A percentile compares a stretch with the other conserved stretches of the same genome.
These are phyloP conservation scores for Phylloscopus whistleri DNA, from an alignment of 2,113 vertebrate species.

Conservation along the genomic window DNA sequence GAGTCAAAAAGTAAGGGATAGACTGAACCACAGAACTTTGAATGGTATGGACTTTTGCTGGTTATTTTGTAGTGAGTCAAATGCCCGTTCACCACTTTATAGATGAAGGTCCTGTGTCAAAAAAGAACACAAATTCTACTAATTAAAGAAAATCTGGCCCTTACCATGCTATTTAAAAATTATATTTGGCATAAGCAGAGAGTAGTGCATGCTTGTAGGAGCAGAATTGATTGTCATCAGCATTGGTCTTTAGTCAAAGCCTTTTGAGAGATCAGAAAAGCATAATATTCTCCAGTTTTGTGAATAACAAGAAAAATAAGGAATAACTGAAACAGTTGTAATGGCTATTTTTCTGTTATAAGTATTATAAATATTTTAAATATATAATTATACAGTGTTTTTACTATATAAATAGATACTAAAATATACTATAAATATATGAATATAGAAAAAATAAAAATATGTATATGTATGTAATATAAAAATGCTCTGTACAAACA, in stretches of 20 bases:
- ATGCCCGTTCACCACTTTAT: not conserved
- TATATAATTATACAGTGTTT: not conserved
- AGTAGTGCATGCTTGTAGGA: not conserved
- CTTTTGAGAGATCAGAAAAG: not conserved
- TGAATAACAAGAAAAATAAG: not conserved
- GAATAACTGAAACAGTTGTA: not conserved
- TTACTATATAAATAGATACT: not conserved
- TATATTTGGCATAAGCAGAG: not conserved
- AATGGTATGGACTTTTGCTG: not conserved
- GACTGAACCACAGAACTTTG: not conserved
- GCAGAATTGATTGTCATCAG: not conserved
- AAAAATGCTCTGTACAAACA: not conserved
- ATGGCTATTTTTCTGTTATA: not conserved
- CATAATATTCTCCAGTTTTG: not conserved
- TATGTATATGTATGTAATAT: not conserved
- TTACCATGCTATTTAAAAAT: not conserved
- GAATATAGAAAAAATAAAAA: not conserved
- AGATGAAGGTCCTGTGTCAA: not conserved
- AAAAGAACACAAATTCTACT: not conserved
- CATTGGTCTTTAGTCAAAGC: not conserved
- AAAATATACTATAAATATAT: not conserved
- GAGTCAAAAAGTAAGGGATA: not conserved
- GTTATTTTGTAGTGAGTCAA: not conserved
- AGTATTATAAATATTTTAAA: not conserved
- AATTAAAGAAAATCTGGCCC: not conserved